Conservation (phyloP, 2,888 invertebrate species). For the Disparrhopalites patrizii region DNA sequence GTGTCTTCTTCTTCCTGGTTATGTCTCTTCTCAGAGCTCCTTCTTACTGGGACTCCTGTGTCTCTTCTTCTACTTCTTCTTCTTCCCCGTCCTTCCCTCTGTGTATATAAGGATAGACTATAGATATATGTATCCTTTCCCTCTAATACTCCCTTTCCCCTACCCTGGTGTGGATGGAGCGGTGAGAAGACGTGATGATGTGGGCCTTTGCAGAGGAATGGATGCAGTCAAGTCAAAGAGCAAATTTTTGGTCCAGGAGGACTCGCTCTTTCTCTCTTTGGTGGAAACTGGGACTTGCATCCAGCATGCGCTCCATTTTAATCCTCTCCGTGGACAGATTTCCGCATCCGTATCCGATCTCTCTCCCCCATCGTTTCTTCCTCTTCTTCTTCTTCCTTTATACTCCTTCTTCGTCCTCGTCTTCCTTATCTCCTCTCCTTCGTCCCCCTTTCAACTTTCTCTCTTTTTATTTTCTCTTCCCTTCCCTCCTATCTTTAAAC, state of each 20-base stretch:
- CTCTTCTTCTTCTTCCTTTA: neutral
- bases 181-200: conserved; percentile 15
- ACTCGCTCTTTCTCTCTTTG: conserved; percentile 4
- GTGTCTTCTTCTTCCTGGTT: too few relatives aligned
- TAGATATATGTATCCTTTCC: too few relatives aligned
- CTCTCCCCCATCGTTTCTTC: neutral
- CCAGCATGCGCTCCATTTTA: conserved; percentile 23
- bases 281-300: neutral
- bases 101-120: too few relatives aligned
- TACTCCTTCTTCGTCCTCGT: neutral
- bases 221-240: conserved; percentile 12
- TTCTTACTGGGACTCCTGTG: too few relatives aligned
- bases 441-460: neutral
- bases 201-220: neutral
- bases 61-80: too few relatives aligned
- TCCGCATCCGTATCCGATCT: conserved; percentile 17
- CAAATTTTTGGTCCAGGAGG: conserved; percentile 16
- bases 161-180: too few relatives aligned
- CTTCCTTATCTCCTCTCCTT: neutral
- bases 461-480: neutral
- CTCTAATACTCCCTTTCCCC: too few relatives aligned
- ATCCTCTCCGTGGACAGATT: conserved; percentile 26
- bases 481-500: neutral
- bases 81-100: too few relatives aligned
- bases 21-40: too few relatives aligned